phyloP scores from a whole-genome alignment of 2,113 vertebrate genomes.

The Hipposideros armiger region DNA sequence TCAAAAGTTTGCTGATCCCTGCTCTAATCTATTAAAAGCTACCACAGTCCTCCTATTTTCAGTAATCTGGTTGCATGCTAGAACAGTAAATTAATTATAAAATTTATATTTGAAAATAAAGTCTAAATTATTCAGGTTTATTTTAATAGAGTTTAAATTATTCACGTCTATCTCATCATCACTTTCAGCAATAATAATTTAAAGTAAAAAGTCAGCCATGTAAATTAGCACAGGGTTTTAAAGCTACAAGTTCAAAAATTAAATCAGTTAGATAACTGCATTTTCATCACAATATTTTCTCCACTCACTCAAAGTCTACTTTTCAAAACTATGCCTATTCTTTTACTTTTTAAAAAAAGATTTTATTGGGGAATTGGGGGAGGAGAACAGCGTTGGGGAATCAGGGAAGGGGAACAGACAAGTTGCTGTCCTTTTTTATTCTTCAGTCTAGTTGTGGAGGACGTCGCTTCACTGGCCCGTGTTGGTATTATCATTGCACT shows the following conservation, averaged over 20 bases:
- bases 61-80: not conserved
- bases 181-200: not conserved
- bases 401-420: too few species aligned
- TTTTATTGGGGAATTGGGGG: too few species aligned
- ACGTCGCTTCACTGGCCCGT: too few species aligned
- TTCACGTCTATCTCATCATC: slow-evolving; percentile 27
- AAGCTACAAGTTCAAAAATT: not conserved
- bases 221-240: not conserved
- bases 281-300: not conserved
- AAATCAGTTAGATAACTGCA: not conserved
- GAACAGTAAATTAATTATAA: not conserved
- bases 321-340: slow-evolving; percentile 31
- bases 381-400: too few species aligned
- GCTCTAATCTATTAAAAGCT: not conserved
- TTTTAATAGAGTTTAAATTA: slow-evolving; percentile 51
- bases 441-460: too few species aligned
- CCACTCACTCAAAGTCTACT: not conserved
- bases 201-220: not conserved
- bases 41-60: not conserved
- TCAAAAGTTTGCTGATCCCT: too few species aligned
- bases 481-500: too few species aligned
- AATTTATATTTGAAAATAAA: slow-evolving; percentile 22
- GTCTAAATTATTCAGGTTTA: slow-evolving; percentile 63
- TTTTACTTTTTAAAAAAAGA: not conserved
- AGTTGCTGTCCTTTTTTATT: too few species aligned